Percentiles rank a stretch among this genome's conserved stretches.
Evolutionary conservation across 2,888 invertebrate species (phyloP).

Genomic region (Leptopilina myrica): DNA sequence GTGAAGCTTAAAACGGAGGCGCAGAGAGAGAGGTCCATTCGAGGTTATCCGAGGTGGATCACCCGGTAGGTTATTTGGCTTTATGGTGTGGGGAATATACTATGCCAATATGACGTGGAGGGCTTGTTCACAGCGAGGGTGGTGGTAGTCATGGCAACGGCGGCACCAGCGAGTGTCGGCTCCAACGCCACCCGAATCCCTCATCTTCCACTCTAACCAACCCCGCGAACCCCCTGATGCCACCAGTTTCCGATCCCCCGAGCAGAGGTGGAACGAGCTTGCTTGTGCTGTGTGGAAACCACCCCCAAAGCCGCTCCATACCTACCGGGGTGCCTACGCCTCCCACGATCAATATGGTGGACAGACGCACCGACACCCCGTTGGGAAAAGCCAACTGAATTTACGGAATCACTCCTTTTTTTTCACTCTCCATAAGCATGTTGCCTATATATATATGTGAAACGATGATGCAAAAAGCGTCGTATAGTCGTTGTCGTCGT

Average conservation of each 20-base stretch:
- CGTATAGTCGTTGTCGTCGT: too few species aligned
- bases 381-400: conserved; percentile 68
- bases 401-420: conserved; percentile 60
- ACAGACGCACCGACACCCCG: conserved; percentile 74
- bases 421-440: conserved; percentile 37
- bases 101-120: conserved; percentile 74
- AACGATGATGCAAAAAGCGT: background rate
- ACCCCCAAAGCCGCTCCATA: conserved; percentile 67
- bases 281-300: conserved; percentile 56
- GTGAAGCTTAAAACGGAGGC: conserved; percentile 23
- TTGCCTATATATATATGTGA: conserved; percentile 5
- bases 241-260: conserved; percentile 53
- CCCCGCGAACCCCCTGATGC: conserved; percentile 25
- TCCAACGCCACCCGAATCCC: conserved; percentile 80
- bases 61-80: conserved; percentile 73
- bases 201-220: conserved; percentile 63
- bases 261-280: conserved; percentile 51
- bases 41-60: conserved; percentile 64
- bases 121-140: conserved; percentile 75
- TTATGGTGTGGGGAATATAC: conserved; percentile 74
- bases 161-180: conserved; percentile 80
- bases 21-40: conserved; percentile 36
- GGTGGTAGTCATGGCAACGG: conserved; percentile 81
- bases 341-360: conserved; percentile 76
- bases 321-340: conserved; percentile 60